Percentiles rank a stretch among this genome's conserved stretches.
Evolutionary conservation across 2,113 vertebrate genomes (phyloP).

Genomic region (Dicerorhinus sumatrensis): DNA sequence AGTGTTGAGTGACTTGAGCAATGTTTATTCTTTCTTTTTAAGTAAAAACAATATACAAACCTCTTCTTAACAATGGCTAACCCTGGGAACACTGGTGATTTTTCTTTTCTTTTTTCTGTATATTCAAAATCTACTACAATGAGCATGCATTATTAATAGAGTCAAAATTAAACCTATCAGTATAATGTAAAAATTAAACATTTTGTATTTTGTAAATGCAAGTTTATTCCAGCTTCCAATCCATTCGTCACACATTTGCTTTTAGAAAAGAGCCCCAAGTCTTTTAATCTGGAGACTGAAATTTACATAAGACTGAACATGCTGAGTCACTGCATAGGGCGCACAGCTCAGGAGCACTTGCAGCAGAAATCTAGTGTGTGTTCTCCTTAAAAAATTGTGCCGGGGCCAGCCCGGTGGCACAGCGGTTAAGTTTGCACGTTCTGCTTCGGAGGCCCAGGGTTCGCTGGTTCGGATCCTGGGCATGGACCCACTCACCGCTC

Average conservation of each 20-base stretch:
- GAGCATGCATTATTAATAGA: background rate
- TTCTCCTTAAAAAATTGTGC: background rate
- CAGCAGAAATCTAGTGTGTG: background rate
- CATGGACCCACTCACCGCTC: too few relatives aligned
- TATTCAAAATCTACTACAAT: background rate
- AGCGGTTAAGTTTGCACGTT: too few relatives aligned
- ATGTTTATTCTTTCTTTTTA: background rate
- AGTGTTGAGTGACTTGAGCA: background rate
- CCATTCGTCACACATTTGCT: background rate
- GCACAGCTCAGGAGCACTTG: background rate
- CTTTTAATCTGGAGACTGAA: background rate
- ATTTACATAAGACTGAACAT: background rate
- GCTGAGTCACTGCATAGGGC: fast-evolving
- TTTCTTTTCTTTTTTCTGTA: background rate
- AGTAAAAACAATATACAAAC: background rate
- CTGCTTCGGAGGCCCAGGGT: too few relatives aligned
- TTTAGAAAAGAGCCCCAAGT: background rate
- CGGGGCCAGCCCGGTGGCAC: too few relatives aligned
- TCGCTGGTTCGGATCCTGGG: too few relatives aligned
- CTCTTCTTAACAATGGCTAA: background rate
- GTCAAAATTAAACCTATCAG: background rate
- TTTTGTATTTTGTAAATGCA: background rate
- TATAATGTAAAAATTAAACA: background rate
- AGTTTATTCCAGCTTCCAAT: background rate
- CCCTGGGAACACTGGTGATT: background rate